phyloP scores from a whole-genome alignment of 2,113 vertebrate genomes.

The Lampris incognitus region DNA sequence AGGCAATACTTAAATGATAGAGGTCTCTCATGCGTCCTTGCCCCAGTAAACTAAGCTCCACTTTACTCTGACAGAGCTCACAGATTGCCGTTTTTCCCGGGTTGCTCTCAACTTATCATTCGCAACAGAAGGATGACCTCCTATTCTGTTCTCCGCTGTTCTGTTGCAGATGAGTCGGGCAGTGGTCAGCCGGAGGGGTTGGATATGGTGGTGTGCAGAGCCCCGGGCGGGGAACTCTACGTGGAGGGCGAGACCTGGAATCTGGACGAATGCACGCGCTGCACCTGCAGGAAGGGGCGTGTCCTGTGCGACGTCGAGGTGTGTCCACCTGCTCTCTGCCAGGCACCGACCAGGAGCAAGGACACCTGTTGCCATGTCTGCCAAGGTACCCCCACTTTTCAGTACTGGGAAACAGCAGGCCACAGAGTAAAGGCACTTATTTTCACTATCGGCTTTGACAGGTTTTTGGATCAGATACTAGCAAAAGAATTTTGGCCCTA shows the following conservation, averaged over 20 bases:
- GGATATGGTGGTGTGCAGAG: conserved; percentile 84
- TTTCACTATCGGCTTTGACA: conserved; percentile 6
- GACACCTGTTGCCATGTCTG: conserved; percentile 83
- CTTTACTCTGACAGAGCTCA: background rate
- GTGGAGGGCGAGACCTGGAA: conserved; percentile 88
- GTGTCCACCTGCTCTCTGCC: conserved; percentile 85
- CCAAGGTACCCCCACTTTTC: conserved; percentile 72
- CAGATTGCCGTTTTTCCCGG: background rate
- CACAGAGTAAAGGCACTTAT: background rate
- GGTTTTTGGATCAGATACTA: conserved; percentile 6
- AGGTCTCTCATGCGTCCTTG: conserved; percentile 13
- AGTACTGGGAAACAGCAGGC: background rate
- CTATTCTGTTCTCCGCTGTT: background rate
- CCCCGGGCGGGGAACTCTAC: conserved; percentile 83
- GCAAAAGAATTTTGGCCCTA: conserved; percentile 6
- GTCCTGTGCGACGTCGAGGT: conserved; percentile 85
- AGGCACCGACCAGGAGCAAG: conserved; percentile 76
- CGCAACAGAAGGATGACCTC: background rate
- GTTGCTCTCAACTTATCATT: background rate
- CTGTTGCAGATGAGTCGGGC: conserved; percentile 81
- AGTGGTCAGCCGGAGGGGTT: conserved; percentile 82
- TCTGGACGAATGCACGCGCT: conserved; percentile 84
- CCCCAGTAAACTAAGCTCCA: background rate
- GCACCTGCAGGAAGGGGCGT: conserved; percentile 83
- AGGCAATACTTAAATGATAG: conserved; percentile 26